Evolutionary conservation across 2,797 vertebrate species (phyloP).

Genomic region (Melanotaenia maccullochi): DNA sequence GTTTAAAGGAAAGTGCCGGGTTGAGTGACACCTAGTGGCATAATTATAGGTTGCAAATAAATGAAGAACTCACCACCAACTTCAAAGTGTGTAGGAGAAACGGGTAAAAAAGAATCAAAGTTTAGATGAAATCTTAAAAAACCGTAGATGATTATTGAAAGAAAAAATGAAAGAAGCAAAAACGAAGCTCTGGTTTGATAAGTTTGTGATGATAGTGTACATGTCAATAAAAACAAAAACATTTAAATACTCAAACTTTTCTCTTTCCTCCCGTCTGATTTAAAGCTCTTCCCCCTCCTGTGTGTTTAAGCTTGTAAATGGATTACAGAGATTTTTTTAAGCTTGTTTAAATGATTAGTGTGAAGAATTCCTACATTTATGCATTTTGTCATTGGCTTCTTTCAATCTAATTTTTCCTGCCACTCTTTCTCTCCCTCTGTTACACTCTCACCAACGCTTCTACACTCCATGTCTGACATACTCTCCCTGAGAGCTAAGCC

Average conservation of each 20-base stretch:
- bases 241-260: not conserved
- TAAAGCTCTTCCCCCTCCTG: not conserved
- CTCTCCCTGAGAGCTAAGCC: constrained; percentile 79
- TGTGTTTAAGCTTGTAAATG: constrained; percentile 5
- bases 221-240: not conserved
- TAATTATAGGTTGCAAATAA: constrained; percentile 1
- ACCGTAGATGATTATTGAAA: not conserved
- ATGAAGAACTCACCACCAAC: not conserved
- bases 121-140: not conserved
- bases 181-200: not conserved
- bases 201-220: not conserved
- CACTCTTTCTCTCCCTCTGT: constrained; percentile 31
- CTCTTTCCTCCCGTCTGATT: not conserved
- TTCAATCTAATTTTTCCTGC: constrained; percentile 47
- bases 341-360: constrained; percentile 11
- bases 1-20: not conserved
- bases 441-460: constrained; percentile 49
- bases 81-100: not conserved
- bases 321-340: constrained; percentile 4
- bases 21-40: not conserved
- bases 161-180: not conserved
- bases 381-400: constrained; percentile 27
- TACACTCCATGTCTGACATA: constrained; percentile 69
- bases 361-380: not conserved
- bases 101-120: not conserved